These are phyloP conservation scores for Meloidogyne chitwoodi DNA, from an alignment of 1,140 invertebrate species.

Conservation along the genomic window DNA sequence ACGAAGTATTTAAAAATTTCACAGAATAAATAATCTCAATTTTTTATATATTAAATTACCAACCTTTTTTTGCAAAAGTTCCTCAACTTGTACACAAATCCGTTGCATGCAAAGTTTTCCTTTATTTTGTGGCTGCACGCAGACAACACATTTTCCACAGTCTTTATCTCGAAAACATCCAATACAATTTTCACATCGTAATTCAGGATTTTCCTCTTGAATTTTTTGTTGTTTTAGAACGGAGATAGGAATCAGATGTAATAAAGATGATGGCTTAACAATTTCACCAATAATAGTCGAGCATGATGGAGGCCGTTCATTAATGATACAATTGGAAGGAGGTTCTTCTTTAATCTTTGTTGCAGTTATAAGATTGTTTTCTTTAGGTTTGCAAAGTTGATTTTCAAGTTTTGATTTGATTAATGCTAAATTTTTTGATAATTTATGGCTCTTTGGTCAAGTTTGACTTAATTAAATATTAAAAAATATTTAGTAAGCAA, in stretches of 20 bases:
- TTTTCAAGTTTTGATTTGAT: neutral
- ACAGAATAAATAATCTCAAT: neutral
- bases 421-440: neutral
- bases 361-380: neutral
- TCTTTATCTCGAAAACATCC: slow-evolving; percentile 17
- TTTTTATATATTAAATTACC: neutral
- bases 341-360: neutral
- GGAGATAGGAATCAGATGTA: neutral
- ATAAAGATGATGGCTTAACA: neutral
- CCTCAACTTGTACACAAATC: slow-evolving; percentile 18
- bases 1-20: neutral
- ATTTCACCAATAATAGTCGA: neutral
- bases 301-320: neutral
- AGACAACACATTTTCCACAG: slow-evolving; percentile 19
- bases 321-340: neutral
- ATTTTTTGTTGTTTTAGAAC: slow-evolving; percentile 11
- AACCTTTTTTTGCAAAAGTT: neutral
- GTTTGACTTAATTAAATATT: too few relatives aligned
- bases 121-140: neutral
- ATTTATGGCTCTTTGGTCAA: neutral
- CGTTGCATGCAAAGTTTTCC: slow-evolving; percentile 9
- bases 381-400: neutral
- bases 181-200: slow-evolving; percentile 17
- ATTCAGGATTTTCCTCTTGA: slow-evolving; percentile 9
- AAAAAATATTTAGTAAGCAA: too few relatives aligned